Evolutionary conservation across 2,888 invertebrate genomes (phyloP), one percentile per base, ranked within the genome.

Genomic region (Pandemis heparana): DNA sequence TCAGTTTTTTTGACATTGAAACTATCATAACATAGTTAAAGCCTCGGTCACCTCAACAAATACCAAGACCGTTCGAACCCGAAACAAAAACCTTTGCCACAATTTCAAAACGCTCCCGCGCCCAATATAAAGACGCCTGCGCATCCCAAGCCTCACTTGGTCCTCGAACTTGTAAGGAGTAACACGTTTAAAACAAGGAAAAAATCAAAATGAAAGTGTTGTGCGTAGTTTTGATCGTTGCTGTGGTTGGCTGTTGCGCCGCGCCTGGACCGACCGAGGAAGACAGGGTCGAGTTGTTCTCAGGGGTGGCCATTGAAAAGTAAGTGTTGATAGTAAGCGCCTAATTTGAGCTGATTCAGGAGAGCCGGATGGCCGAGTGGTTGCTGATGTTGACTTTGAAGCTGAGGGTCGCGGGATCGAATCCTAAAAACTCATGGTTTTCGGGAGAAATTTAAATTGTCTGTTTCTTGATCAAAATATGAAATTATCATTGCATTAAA

Each of bases 281-380:
- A 14, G 89, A 92, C 71, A 87, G 80, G 77, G 83, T 94, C 7
- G 93, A 94, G 72, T 81, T 94, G 18, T 92, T 94, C 64, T 89
- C 92, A 3, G 94, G 94, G 76, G 93, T 94, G 1, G 90, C 92
- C 12, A 91, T 94, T 79, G 92, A 94, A 79, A 88, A 89, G 92
- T 92, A 77, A 92, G 92, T 90, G 12, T 32, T 4, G 14, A 7
- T n/a, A 23, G 12, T 48, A 48, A n/a, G 48, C 5, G n/a, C n/a
- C 14, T 48, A n/a, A 48, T 62, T 62, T 0, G n/a, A 7, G 18
- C 7, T 7, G 23, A 18, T 23, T 10, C 8, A 41, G 7, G 41
- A 41, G 7, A 41, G 41, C 41, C 9, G 7, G 41, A 8, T 41
- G 5, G 41, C 41, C 41, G 7, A 41, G 41, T 9, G 41, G 41